Conservation (phyloP, 2,797 vertebrate species). For the Gambusia yucatana region DNA sequence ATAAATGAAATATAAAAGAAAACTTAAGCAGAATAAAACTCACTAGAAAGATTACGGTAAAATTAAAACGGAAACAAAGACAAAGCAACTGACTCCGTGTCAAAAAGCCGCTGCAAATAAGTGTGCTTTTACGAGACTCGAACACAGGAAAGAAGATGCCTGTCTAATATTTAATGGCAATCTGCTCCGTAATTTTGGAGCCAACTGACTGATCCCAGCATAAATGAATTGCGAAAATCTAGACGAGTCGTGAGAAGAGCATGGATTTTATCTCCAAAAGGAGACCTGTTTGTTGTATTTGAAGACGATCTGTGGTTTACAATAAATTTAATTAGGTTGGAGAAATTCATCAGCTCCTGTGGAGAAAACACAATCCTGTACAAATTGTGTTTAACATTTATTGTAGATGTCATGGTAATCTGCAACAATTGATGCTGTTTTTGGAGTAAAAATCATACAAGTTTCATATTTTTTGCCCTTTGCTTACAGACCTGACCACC, state of each 20-base stretch:
- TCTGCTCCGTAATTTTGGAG: too few species aligned
- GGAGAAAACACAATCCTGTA: not conserved
- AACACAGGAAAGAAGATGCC: not conserved
- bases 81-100: not conserved
- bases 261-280: not conserved
- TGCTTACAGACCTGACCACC: constrained; percentile 92
- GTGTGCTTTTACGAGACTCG: not conserved
- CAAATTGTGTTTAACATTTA: not conserved
- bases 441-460: not conserved
- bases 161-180: not conserved
- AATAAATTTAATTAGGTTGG: not conserved
- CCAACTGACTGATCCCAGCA: too few species aligned
- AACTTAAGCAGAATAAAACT: not conserved
- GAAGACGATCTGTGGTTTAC: too few species aligned
- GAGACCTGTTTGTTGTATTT: not conserved
- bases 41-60: not conserved
- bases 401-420: not conserved
- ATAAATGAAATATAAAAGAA: too few species aligned
- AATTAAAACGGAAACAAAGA: not conserved
- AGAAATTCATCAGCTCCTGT: not conserved
- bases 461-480: constrained; percentile 1
- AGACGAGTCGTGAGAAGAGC: not conserved
- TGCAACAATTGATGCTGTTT: not conserved
- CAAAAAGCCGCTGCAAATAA: not conserved
- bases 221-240: not conserved